Evolutionary conservation across 2,113 vertebrate genomes (phyloP).

Genomic region (Pollachius pollachius): DNA sequence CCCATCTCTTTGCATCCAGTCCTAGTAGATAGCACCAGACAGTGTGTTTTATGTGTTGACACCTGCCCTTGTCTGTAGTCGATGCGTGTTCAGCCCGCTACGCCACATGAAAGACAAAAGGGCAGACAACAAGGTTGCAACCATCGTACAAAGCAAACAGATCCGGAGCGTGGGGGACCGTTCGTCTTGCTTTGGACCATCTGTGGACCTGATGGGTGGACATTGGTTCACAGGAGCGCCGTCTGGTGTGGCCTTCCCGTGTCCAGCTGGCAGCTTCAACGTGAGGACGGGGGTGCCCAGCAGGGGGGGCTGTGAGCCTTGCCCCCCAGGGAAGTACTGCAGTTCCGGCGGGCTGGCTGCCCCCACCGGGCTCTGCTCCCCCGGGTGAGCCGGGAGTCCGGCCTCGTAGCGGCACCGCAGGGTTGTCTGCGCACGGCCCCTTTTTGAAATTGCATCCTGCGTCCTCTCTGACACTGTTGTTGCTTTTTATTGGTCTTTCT

Average conservation of each 20-base stretch:
- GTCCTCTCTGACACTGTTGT: not conserved
- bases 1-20: too few species aligned
- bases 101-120: too few species aligned
- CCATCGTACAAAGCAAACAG: too few species aligned
- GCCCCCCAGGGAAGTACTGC: constrained; percentile 85
- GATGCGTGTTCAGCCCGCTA: too few species aligned
- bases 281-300: constrained; percentile 66
- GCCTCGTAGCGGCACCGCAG: not conserved
- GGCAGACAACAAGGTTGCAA: too few species aligned
- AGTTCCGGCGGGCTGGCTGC: constrained; percentile 66
- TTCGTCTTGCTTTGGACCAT: constrained; percentile 39
- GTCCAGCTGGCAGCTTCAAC: constrained; percentile 74
- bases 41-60: not conserved
- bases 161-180: too few species aligned
- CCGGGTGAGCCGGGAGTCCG: constrained; percentile 73
- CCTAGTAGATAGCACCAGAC: too few species aligned
- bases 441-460: not conserved
- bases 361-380: constrained; percentile 69
- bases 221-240: constrained; percentile 65
- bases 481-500: not conserved
- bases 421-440: not conserved
- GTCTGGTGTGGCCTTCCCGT: constrained; percentile 69
- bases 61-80: not conserved
- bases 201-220: constrained; percentile 41
- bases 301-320: constrained; percentile 73